A percentile compares a stretch with the other conserved stretches of the same genome.
These are phyloP conservation scores for Drosophila lacertosa DNA, from an alignment of 1,140 invertebrate species.

Conservation along the genomic window DNA sequence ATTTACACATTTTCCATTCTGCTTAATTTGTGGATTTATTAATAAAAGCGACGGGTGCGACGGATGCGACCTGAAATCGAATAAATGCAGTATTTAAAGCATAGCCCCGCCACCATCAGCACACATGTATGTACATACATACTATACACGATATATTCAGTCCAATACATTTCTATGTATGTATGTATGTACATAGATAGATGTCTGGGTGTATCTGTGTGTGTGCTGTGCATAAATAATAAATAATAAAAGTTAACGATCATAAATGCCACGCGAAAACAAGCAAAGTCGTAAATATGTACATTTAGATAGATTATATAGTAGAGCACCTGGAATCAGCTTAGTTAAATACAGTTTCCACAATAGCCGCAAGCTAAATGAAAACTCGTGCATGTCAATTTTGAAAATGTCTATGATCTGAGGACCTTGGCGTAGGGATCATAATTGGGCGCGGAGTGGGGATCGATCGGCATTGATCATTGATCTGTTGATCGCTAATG, in stretches of 20 bases:
- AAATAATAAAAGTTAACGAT: slow-evolving; percentile 50
- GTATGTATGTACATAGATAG: background rate
- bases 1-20: slow-evolving; percentile 73
- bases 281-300: slow-evolving; percentile 36
- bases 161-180: background rate
- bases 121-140: background rate
- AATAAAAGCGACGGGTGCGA: slow-evolving; percentile 45
- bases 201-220: background rate
- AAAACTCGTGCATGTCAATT: background rate
- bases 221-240: slow-evolving; percentile 40
- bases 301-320: slow-evolving; percentile 23
- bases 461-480: slow-evolving; percentile 17
- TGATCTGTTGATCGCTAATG: slow-evolving; percentile 54
- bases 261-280: slow-evolving; percentile 57
- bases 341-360: slow-evolving; percentile 1
- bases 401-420: background rate
- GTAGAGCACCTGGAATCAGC: slow-evolving; percentile 18
- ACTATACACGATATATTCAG: too few species aligned
- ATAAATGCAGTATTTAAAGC: slow-evolving; percentile 26
- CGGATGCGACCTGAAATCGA: slow-evolving; percentile 41
- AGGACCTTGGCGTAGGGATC: slow-evolving; percentile 10
- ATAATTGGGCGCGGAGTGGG: background rate
- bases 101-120: too few species aligned
- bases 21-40: slow-evolving; percentile 67
- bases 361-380: background rate